Evolutionary conservation across 2,888 invertebrate genomes (phyloP).

Genomic region (Parnassius smintheus): DNA sequence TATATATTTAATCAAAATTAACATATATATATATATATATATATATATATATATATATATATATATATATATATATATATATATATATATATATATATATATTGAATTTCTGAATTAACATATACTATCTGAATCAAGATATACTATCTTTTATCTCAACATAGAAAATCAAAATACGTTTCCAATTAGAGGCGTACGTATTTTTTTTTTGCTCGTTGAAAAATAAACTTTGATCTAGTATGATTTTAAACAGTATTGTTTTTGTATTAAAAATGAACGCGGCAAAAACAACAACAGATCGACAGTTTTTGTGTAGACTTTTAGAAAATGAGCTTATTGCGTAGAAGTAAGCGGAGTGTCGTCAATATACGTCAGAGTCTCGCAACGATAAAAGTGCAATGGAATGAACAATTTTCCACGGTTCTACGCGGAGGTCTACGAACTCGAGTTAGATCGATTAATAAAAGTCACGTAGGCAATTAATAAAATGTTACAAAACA

Average conservation of each 20-base stretch:
- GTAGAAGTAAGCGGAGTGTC: background rate
- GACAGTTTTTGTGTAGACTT: conserved; percentile 3
- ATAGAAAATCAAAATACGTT: background rate
- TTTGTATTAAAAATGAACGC: background rate
- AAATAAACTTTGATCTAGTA: conserved; percentile 1
- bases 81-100: too few relatives aligned
- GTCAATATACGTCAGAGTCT: conserved; percentile 6
- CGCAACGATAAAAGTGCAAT: conserved; percentile 21
- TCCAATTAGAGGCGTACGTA: background rate
- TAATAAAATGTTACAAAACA: conserved; percentile 41
- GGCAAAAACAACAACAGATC: conserved; percentile 13
- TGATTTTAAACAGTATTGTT: conserved; percentile 3
- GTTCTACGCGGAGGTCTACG: conserved; percentile 16
- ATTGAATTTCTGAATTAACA: too few relatives aligned
- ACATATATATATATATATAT: too few relatives aligned
- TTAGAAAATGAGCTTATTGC: conserved; percentile 15
- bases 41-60: too few relatives aligned
- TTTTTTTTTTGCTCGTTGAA: conserved; percentile 3
- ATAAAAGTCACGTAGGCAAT: conserved; percentile 43
- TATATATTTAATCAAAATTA: background rate
- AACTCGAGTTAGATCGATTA: conserved; percentile 27
- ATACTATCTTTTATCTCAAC: too few relatives aligned
- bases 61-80: too few relatives aligned
- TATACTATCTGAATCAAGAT: too few relatives aligned
- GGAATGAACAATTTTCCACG: conserved; percentile 22